Base-by-base conservation (phyloP, 2,113 vertebrate genomes). In the Dissostichus mawsoni region DNA sequence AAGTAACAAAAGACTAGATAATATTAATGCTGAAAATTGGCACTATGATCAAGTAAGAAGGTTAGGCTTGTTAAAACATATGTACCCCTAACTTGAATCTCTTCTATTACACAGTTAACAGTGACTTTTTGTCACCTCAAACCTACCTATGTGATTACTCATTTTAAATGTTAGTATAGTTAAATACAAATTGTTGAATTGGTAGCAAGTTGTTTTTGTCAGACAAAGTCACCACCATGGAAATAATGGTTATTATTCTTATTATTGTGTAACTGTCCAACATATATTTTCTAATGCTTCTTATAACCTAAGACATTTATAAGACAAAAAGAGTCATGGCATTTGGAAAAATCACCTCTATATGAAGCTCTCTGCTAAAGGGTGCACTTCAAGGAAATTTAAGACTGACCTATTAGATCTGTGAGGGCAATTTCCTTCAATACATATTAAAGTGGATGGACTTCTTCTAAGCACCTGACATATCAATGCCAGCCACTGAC, bases 401-500 rank as follows among this genome's bases (percentile, higher is more conserved):
- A 56, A 41, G 51, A 63, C 12, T 25, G 69, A 82, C 69, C 69
- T 79, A 83, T 79, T 62, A 57, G 25, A 75, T 47, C 8, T 10
- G 25, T 70, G 57, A 69, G 29, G 48, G 52, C 36, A 20, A 18
- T 81, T 72, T 76, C 66, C 72, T 33, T 48, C 7, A 13, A 69
- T 61, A 68, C 50, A 36, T 2, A 62, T 72, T 33, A 55, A 52
- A 45, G n/a, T 11, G 51, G 66, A 64, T 52, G 25, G 29, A 76
- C 64, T 14, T 25, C 16, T 36, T 12, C 68, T 25, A 50, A 71
- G 69, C 56, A 57, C 72, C 25, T 58, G 55, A 73, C 59, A 51
- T 67, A 23, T 69, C 50, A 58, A 33, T 6, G 25, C 1, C 64
- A 41, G 64, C 41, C 7, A 2, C 50, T 57, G 55, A 50, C 25